Conservation (phyloP, 2,797 vertebrate genomes). For the Dallia pectoralis region DNA sequence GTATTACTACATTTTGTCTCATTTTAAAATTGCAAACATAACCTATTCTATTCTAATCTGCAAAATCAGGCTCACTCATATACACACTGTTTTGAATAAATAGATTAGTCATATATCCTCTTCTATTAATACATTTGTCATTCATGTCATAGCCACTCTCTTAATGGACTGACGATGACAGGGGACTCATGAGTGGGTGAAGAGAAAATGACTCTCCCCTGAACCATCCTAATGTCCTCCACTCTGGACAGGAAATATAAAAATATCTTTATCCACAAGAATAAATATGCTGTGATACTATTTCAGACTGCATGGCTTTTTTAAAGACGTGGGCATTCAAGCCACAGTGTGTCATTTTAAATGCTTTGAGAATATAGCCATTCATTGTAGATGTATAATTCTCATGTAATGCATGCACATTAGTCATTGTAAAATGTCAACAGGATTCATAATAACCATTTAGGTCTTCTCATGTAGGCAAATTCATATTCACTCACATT, state of each 20-base stretch:
- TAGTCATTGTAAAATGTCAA: not conserved
- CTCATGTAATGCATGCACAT: not conserved
- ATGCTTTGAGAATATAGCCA: not conserved
- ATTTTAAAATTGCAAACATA: not conserved
- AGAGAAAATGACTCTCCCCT: conserved; percentile 36
- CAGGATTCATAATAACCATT: not conserved
- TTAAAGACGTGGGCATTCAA: not conserved
- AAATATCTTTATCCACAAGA: not conserved
- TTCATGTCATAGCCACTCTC: conserved; percentile 20
- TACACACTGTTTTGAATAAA: conserved; percentile 8
- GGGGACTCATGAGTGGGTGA: conserved; percentile 33
- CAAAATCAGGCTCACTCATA: conserved; percentile 8
- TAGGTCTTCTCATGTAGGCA: not conserved
- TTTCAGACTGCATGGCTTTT: not conserved
- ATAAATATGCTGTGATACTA: not conserved
- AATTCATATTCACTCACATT: not conserved
- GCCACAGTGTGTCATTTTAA: not conserved
- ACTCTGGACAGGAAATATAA: conserved; percentile 1
- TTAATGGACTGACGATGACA: conserved; percentile 40
- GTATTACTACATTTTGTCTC: not conserved
- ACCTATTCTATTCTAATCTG: not conserved
- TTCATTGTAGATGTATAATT: not conserved
- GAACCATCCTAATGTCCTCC: conserved; percentile 10
- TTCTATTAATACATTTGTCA: conserved; percentile 24
- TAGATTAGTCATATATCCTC: conserved; percentile 19